Evolutionary conservation across 2,797 vertebrate species (phyloP).

Genomic region (Eutrigla gurnardus): DNA sequence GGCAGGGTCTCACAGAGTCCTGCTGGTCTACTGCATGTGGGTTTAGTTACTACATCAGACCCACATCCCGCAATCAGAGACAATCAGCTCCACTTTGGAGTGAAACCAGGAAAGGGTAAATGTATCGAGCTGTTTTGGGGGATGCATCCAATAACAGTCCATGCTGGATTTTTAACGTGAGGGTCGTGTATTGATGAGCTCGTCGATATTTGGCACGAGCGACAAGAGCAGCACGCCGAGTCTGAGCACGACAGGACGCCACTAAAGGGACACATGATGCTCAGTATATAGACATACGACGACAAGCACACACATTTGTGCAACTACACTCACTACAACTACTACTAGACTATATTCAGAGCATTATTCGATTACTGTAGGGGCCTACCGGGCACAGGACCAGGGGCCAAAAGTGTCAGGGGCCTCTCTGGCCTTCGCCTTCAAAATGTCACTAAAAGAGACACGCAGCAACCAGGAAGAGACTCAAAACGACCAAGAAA

Average conservation of each 20-base stretch:
- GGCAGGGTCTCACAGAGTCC: not conserved
- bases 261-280: not conserved
- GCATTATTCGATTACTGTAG: too few species aligned
- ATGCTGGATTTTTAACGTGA: not conserved
- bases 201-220: constrained; percentile 18
- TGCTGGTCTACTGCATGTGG: not conserved
- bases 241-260: not conserved
- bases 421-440: not conserved
- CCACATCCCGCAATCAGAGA: constrained; percentile 20
- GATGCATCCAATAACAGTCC: not conserved
- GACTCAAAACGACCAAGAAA: not conserved
- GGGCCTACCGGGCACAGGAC: not conserved
- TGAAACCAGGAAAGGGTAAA: not conserved
- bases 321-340: not conserved
- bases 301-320: not conserved
- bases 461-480: too few species aligned
- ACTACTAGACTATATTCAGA: not conserved
- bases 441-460: not conserved
- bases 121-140: constrained; percentile 19
- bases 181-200: not conserved
- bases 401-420: too few species aligned
- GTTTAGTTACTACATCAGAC: constrained; percentile 12
- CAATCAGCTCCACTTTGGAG: not conserved
- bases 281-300: not conserved
- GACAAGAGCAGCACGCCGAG: not conserved